Evolutionary conservation across 1,140 invertebrate species (phyloP).

Genomic region (Odontomachus brunneus): DNA sequence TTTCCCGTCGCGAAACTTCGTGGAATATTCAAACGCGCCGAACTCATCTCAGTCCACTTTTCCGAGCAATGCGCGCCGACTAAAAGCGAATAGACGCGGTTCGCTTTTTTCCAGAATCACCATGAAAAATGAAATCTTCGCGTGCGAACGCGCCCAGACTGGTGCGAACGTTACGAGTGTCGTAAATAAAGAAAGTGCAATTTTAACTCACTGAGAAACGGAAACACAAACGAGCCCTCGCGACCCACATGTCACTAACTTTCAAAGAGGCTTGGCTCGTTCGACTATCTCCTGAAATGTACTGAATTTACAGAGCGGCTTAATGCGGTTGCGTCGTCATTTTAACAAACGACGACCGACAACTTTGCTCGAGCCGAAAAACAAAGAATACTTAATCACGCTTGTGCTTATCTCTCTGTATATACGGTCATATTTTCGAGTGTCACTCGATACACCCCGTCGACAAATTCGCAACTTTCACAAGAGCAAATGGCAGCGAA

Average conservation of each 20-base stretch:
- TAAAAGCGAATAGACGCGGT: neutral
- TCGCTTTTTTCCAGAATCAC: constrained; percentile 13
- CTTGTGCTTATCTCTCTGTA: neutral
- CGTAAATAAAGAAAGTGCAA: constrained; percentile 15
- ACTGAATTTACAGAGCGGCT: constrained; percentile 10
- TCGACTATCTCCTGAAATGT: neutral
- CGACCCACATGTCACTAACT: constrained; percentile 6
- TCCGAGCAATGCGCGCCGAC: neutral
- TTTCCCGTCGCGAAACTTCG: neutral
- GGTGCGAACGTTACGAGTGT: constrained; percentile 14
- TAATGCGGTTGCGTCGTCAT: neutral
- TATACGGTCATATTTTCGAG: constrained; percentile 8
- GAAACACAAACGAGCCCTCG: constrained; percentile 5
- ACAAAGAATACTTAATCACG: constrained; percentile 9
- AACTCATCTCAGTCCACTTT: too few relatives aligned
- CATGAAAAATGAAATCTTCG: neutral
- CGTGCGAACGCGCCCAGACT: neutral
- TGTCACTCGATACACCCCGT: constrained; percentile 1
- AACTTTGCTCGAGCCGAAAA: neutral
- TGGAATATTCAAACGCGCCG: neutral
- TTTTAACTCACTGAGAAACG: constrained; percentile 4
- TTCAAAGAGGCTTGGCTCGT: constrained; percentile 24
- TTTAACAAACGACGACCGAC: neutral
- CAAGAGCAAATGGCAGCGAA: neutral
- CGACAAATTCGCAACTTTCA: neutral